Percentiles rank a stretch among this genome's conserved stretches.
phyloP scores from a whole-genome alignment of 2,888 invertebrate species.

The Archips xylosteana region DNA sequence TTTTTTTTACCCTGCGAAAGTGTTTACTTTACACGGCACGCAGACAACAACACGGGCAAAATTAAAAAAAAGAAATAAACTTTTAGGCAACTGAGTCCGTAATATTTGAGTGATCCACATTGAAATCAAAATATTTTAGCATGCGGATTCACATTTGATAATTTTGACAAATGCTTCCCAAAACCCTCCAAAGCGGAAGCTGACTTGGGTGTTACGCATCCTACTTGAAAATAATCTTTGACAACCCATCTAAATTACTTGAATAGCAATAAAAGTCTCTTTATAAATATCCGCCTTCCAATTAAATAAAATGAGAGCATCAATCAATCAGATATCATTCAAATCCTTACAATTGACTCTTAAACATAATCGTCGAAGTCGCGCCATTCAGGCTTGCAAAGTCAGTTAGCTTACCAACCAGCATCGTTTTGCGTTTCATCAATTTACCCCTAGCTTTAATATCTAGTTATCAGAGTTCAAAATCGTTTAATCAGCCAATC shows the following conservation, averaged over 20 bases:
- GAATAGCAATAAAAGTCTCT: not conserved
- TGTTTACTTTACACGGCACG: too few species aligned
- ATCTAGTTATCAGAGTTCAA: slow-evolving; percentile 14
- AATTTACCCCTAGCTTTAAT: not conserved
- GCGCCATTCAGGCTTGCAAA: slow-evolving; percentile 31
- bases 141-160: too few species aligned
- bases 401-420: slow-evolving; percentile 27
- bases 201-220: too few species aligned
- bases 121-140: too few species aligned
- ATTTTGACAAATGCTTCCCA: too few species aligned
- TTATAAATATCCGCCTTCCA: not conserved
- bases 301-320: slow-evolving; percentile 9
- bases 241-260: not conserved
- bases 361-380: slow-evolving; percentile 27
- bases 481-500: slow-evolving; percentile 13
- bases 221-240: not conserved
- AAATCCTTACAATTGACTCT: slow-evolving; percentile 30
- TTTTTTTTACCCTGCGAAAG: too few species aligned
- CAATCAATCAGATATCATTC: slow-evolving; percentile 23
- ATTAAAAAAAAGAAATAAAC: too few species aligned
- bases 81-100: too few species aligned
- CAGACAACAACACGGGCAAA: too few species aligned
- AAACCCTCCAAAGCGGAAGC: too few species aligned
- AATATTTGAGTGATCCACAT: too few species aligned
- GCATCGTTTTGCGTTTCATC: not conserved